phyloP scores from a whole-genome alignment of 2,113 vertebrate species.

The Anoura caudifer region DNA sequence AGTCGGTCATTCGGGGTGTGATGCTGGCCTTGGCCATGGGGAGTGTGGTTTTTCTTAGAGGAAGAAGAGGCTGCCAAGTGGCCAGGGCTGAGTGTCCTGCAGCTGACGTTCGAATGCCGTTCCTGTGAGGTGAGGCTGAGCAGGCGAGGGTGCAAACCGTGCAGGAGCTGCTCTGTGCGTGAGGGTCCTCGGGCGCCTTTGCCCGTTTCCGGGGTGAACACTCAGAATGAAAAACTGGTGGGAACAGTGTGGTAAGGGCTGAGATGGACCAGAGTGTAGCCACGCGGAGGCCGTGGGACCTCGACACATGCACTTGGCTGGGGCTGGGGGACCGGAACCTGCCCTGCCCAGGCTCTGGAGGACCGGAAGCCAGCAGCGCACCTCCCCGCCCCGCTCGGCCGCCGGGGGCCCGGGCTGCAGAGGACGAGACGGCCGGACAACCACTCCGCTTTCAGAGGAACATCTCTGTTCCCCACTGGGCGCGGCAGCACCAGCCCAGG shows the following conservation, averaged over 20 bases:
- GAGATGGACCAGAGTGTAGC: background rate
- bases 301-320: background rate
- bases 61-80: no score
- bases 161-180: background rate
- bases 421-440: no score
- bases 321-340: background rate
- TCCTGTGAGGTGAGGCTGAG: fast-evolving
- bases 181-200: no score
- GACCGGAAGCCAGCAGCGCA: fast-evolving
- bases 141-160: background rate
- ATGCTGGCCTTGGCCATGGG: background rate
- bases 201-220: background rate
- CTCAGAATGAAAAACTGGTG: background rate
- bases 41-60: no score
- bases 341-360: background rate
- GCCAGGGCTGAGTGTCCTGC: background rate
- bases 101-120: background rate
- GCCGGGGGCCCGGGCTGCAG: background rate
- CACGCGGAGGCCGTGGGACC: background rate
- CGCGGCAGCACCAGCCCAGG: background rate
- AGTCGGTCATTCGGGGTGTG: no score
- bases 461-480: background rate
- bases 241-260: background rate
- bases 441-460: no score
- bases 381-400: background rate